Conservation (phyloP, 2,113 vertebrate species). For the Hylia prasina region DNA sequence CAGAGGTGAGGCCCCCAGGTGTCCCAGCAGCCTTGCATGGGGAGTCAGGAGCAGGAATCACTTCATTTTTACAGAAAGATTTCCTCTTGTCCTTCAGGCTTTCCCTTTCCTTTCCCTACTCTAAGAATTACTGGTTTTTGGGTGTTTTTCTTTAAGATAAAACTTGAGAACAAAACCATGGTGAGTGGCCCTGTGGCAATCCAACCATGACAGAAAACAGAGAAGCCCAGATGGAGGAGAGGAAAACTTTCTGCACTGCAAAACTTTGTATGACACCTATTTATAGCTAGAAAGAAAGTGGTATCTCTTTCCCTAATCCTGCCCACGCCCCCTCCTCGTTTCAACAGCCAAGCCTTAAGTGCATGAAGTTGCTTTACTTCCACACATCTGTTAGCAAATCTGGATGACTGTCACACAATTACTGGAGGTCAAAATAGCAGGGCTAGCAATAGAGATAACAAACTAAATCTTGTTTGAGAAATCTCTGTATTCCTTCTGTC, state of each 20-base stretch:
- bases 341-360: neutral
- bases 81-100: neutral
- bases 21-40: neutral
- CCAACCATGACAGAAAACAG: neutral
- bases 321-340: fast-evolving
- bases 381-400: neutral
- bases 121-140: neutral
- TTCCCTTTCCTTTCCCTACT: neutral
- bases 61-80: neutral
- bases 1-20: neutral
- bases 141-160: neutral
- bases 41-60: neutral
- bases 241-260: neutral
- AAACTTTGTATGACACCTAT: neutral
- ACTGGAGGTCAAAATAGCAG: neutral
- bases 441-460: neutral
- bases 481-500: conserved; percentile 33
- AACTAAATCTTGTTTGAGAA: conserved; percentile 17
- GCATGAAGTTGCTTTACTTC: neutral
- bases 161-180: neutral
- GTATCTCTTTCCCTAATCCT: neutral
- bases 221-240: neutral
- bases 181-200: neutral
- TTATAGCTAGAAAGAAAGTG: neutral
- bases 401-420: neutral